Base-by-base conservation (phyloP, 2,113 vertebrate species). In the Mormoops blainvillei region DNA sequence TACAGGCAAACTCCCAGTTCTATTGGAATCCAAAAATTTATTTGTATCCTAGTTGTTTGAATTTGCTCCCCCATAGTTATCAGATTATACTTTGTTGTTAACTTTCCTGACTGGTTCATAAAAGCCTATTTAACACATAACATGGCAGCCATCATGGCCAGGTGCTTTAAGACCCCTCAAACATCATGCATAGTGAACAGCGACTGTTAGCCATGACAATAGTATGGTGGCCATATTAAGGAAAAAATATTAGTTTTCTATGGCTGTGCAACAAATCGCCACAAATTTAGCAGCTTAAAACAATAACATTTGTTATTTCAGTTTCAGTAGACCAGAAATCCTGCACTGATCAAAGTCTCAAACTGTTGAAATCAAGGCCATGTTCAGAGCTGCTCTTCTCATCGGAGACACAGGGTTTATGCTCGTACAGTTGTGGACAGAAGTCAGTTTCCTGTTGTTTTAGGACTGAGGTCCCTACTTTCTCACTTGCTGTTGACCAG, bases 21-120 rank as follows among this genome's bases (percentile, higher is more conserved):
- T 92, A 88, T 84, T 88, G 52, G 74, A 18, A 86, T 84, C 56
- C 68, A 83, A 87, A 95, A 83, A 33, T 94, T 94, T 70, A 67
- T 43, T 82, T 80, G 15, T 43, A 52, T 71, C 41, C 50, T 61
- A 84, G 24, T 68, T 63, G 31, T 94, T 94, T 58, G 43, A 77
- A 93, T 96, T 93, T 63, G 26, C 18, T 71, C 13, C 28, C 26
- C 33, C 12, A 48, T 38, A 93, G 10, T 77, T 82, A 19, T 10
- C 36, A 56, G 41, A 1, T 73, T 85, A 45, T 19, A 26, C 9
- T 50, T 33, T 76, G 13, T 73, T 73, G 43, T 70, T 87, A 84
- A 48, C 31, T 71, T 63, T 67, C 4, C 11, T 80, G 28, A 48
- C 28, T 50, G 74, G 22, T 58, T 97, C 43, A 63, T 70, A 28